phyloP scores from a whole-genome alignment of 30 jellyfish, hydroid and myxozoan species.

The Turritopsis rubra region DNA sequence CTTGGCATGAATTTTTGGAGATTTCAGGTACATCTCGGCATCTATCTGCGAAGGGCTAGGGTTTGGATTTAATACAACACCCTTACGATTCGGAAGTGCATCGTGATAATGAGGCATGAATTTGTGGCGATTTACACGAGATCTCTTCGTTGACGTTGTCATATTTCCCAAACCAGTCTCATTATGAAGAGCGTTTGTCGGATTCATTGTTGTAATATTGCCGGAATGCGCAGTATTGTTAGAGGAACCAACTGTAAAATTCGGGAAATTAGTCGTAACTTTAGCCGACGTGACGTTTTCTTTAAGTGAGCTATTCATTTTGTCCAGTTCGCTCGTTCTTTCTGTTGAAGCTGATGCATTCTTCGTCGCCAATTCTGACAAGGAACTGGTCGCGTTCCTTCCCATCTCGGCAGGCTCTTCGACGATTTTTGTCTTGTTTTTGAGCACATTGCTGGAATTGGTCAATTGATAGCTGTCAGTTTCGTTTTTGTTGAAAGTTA shows the following conservation, averaged over 20 bases:
- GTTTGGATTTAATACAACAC: constrained; percentile 22
- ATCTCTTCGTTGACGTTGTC: background rate
- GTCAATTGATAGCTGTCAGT: background rate
- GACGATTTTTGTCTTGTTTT: background rate
- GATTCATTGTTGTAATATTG: background rate
- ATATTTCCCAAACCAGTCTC: background rate
- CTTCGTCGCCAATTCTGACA: background rate
- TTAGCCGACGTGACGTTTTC: background rate
- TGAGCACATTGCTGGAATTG: background rate
- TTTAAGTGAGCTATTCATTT: background rate
- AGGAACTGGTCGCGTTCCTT: too few species aligned
- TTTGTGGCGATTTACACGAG: background rate
- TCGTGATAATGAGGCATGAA: background rate
- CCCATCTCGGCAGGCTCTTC: too few species aligned
- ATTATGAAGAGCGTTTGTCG: background rate
- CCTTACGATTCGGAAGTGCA: background rate
- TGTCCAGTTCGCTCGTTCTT: background rate
- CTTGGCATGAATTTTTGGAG: constrained; percentile 6
- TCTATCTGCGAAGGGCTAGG: constrained; percentile 22
- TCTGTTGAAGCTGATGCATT: background rate
- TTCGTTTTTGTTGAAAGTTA: background rate
- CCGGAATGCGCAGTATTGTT: background rate
- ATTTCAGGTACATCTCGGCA: constrained; percentile 6
- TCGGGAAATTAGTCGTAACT: background rate
- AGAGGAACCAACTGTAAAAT: background rate